A percentile compares a stretch with the other conserved stretches of the same genome.
Evolutionary conservation across 2,113 vertebrate species (phyloP).

Genomic region (Ptilonorhynchus violaceus): DNA sequence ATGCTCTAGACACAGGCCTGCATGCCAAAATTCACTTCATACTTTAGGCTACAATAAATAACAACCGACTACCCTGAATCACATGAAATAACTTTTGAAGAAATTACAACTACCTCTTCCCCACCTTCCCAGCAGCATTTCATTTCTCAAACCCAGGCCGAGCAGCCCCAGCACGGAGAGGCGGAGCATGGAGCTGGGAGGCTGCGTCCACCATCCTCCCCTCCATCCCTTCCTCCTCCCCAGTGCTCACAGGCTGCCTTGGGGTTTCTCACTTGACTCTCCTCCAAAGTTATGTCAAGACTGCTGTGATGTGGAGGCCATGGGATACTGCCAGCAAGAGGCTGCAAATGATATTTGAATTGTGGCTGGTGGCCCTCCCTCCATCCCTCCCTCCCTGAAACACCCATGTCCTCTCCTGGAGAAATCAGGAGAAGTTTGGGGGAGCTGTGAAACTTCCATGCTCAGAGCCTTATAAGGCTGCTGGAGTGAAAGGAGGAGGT

Average conservation of each 20-base stretch:
- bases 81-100: not conserved
- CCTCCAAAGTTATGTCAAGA: constrained; percentile 1
- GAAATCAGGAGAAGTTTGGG: not conserved
- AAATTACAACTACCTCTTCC: not conserved
- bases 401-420: not conserved
- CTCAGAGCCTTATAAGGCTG: fast-evolving
- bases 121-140: not conserved
- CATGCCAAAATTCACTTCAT: not conserved
- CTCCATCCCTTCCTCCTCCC: not conserved
- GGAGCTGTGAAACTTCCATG: not conserved
- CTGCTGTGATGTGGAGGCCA: not conserved
- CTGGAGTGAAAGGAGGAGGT: not conserved
- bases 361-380: not conserved
- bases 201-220: not conserved
- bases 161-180: not conserved
- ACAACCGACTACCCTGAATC: not conserved
- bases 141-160: not conserved
- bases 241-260: not conserved
- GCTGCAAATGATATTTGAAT: not conserved
- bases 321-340: not conserved
- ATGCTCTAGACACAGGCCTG: not conserved
- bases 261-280: not conserved
- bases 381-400: not conserved
- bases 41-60: not conserved
- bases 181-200: not conserved